phyloP scores from a whole-genome alignment of 2,888 invertebrate species.

The Harpagoxenus sublaevis region DNA sequence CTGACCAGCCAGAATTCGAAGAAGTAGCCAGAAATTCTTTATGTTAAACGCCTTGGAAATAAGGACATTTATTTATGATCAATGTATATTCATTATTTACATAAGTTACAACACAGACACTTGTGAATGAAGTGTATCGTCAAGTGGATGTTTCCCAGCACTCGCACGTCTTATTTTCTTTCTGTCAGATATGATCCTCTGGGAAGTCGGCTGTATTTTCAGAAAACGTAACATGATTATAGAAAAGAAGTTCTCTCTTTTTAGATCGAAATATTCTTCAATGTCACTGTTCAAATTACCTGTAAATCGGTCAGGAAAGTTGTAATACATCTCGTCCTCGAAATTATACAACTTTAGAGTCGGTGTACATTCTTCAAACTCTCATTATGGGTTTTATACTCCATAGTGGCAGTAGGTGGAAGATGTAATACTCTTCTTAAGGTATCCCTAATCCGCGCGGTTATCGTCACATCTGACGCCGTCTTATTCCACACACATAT shows the following conservation, averaged over 20 bases:
- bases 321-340: slow-evolving; percentile 36
- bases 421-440: slow-evolving; percentile 97
- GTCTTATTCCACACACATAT: slow-evolving; percentile 99
- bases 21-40: background rate
- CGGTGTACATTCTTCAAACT: slow-evolving; percentile 89
- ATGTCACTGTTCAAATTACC: slow-evolving; percentile 56
- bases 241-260: background rate
- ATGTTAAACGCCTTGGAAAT: slow-evolving; percentile 54
- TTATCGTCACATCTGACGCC: slow-evolving; percentile 95
- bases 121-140: slow-evolving; percentile 69
- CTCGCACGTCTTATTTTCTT: slow-evolving; percentile 56
- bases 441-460: slow-evolving; percentile 97
- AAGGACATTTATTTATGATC: slow-evolving; percentile 67
- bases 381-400: slow-evolving; percentile 95
- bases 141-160: slow-evolving; percentile 59
- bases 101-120: slow-evolving; percentile 75
- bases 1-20: background rate
- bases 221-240: slow-evolving; percentile 32
- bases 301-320: slow-evolving; percentile 47
- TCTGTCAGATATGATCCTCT: slow-evolving; percentile 60
- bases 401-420: slow-evolving; percentile 96
- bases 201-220: slow-evolving; percentile 60
- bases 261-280: background rate
- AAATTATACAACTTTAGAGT: slow-evolving; percentile 66
- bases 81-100: slow-evolving; percentile 76